phyloP scores from a whole-genome alignment of 2,888 invertebrate genomes.

The Arenicola marina region DNA sequence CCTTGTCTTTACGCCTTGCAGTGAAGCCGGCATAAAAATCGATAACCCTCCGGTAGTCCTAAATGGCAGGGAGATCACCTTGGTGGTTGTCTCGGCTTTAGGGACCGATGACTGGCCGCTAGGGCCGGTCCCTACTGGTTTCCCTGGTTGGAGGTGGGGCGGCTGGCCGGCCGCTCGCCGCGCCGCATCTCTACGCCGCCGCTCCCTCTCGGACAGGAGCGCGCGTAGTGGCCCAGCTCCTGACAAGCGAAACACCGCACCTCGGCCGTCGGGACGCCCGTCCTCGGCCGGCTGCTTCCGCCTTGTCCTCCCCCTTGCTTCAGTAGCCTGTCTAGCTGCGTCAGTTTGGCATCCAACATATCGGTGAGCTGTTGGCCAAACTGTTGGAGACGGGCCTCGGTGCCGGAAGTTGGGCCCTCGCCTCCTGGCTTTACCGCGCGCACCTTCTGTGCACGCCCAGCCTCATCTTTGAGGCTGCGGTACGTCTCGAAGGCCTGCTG shows the following conservation, averaged over 20 bases:
- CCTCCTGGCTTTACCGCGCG: not conserved
- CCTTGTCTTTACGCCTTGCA: constrained; percentile 10
- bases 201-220: no score
- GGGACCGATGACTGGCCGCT: constrained; percentile 23
- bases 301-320: no score
- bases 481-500: constrained; percentile 20
- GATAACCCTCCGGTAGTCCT: constrained; percentile 7
- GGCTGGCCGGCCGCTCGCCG: no score
- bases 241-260: no score
- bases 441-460: not conserved
- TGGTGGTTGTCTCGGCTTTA: not conserved
- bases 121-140: constrained; percentile 22
- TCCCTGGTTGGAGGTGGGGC: constrained; percentile 11
- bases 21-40: constrained; percentile 3
- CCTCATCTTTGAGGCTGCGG: constrained; percentile 19
- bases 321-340: not conserved
- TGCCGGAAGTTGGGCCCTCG: not conserved
- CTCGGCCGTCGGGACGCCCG: no score
- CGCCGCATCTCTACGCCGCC: no score
- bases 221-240: no score
- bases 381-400: no score
- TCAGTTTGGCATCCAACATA: not conserved
- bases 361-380: no score
- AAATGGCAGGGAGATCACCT: no score
- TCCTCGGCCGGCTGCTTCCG: no score